Percentiles rank a stretch among this genome's conserved stretches.
Conservation (phyloP, 2,113 vertebrate species). For the Myanophis thanlyinensis region DNA sequence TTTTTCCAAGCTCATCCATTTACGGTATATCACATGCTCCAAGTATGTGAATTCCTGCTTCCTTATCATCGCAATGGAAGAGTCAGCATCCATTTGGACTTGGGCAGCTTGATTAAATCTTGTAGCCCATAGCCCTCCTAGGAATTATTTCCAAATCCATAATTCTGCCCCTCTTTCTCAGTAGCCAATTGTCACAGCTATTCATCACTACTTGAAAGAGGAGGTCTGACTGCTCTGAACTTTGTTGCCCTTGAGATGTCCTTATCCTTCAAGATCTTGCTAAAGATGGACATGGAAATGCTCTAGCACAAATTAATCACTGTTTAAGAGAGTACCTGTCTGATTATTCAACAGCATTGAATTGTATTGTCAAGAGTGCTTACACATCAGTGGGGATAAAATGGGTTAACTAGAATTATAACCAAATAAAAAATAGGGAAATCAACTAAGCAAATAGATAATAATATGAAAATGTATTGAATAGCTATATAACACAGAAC, state of each 20-base stretch:
- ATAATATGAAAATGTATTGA: background rate
- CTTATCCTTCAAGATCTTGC: background rate
- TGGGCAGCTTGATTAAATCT: background rate
- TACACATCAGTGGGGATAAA: background rate
- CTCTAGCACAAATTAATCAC: background rate
- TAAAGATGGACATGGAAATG: background rate
- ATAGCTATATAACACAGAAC: background rate
- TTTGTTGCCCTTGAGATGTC: background rate
- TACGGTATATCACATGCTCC: background rate
- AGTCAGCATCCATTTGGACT: background rate
- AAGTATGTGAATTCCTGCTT: background rate
- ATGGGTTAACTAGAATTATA: background rate
- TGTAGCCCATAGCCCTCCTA: background rate
- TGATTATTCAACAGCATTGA: background rate
- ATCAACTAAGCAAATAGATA: background rate
- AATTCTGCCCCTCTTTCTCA: background rate
- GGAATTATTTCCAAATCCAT: background rate
- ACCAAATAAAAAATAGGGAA: background rate
- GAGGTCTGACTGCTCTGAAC: background rate
- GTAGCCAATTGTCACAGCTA: background rate
- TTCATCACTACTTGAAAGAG: background rate
- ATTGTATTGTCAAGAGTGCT: background rate
- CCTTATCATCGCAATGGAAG: background rate
- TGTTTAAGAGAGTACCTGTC: background rate
- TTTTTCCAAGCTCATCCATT: background rate